A percentile compares a stretch with the other conserved stretches of the same genome.
These are phyloP conservation scores for Gorsachius magnificus DNA, from an alignment of 2,797 vertebrate genomes.

Conservation along the genomic window DNA sequence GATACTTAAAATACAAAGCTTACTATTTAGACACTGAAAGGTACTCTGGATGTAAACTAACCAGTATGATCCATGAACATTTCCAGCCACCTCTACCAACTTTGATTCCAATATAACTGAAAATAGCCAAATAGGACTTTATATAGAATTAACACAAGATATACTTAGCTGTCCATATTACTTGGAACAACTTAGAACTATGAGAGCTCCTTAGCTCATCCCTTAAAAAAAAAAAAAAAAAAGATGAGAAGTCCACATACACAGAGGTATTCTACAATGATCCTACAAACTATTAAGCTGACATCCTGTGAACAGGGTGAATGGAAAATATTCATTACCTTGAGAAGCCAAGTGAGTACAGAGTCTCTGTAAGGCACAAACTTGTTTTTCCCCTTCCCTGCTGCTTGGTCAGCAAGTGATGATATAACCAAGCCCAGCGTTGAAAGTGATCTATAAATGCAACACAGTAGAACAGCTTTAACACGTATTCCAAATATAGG, in stretches of 20 bases:
- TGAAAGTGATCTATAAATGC: constrained; percentile 87
- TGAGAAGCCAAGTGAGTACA: constrained; percentile 97
- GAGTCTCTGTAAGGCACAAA: constrained; percentile 99
- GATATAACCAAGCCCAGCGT: constrained; percentile 97
- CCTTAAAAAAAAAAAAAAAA: neutral
- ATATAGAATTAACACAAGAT: neutral
- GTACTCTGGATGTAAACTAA: neutral
- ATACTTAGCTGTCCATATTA: neutral
- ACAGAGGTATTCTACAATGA: neutral
- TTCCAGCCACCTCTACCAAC: neutral
- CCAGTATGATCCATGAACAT: neutral
- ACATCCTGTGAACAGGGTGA: neutral
- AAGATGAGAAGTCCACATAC: neutral
- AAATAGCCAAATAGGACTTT: neutral
- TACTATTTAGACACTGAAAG: neutral
- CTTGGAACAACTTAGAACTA: neutral
- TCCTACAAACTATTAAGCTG: neutral
- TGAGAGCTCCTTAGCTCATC: neutral
- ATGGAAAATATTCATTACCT: constrained; percentile 78
- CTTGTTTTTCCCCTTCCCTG: constrained; percentile 93
- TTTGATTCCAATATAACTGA: neutral
- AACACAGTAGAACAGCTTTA: constrained; percentile 8
- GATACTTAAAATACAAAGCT: neutral
- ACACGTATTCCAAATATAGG: neutral
- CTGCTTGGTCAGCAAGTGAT: constrained; percentile 95